These are phyloP conservation scores for Telenomus remus DNA, from an alignment of 1,140 invertebrate genomes.

Conservation along the genomic window DNA sequence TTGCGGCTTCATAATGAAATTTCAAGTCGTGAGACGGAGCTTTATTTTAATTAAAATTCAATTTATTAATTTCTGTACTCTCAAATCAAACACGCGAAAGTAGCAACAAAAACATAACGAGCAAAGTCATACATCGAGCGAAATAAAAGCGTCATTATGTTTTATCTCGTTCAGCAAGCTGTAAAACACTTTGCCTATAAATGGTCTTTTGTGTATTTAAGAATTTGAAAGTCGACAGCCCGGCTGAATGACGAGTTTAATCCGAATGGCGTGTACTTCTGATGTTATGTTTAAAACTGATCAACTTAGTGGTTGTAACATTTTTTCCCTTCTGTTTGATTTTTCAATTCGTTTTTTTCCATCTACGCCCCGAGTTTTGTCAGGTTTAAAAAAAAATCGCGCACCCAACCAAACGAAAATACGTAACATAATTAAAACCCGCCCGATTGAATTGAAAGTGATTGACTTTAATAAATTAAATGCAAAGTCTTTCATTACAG, in stretches of 20 bases:
- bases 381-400: no score
- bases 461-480: no score
- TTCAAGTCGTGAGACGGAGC: slow-evolving; percentile 8
- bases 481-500: no score
- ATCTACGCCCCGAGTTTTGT: not conserved
- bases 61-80: no score
- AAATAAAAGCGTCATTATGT: not conserved
- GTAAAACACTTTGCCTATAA: slow-evolving; percentile 10
- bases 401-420: no score
- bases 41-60: slow-evolving; percentile 1
- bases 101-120: slow-evolving; percentile 1
- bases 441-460: no score
- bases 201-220: slow-evolving; percentile 15
- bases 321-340: not conserved
- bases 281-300: slow-evolving; percentile 14
- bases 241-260: slow-evolving; percentile 18
- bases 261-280: slow-evolving; percentile 2
- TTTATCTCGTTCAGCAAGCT: not conserved
- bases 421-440: no score
- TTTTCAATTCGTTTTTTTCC: not conserved
- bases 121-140: not conserved
- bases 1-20: slow-evolving; percentile 16
- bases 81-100: not conserved
- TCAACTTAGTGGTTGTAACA: slow-evolving; percentile 1
- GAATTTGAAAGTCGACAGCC: slow-evolving; percentile 3